A percentile compares a stretch with the other conserved stretches of the same genome.
Evolutionary conservation across 2,113 vertebrate genomes (phyloP).

Genomic region (Opisthocomus hoazin): DNA sequence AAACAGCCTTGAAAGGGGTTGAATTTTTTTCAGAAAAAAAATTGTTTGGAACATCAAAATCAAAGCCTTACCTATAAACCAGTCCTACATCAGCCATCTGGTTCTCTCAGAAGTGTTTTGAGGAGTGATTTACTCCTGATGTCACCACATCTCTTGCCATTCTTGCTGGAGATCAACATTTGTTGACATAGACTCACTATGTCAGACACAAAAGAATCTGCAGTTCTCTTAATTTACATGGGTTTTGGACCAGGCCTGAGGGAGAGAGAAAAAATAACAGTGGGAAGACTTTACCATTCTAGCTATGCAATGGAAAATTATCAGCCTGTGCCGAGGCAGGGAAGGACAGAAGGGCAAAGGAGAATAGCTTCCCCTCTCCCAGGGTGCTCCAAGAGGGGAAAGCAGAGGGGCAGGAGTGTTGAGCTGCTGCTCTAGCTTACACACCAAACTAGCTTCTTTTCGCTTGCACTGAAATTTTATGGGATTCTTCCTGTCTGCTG

Average conservation of each 20-base stretch:
- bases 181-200: neutral
- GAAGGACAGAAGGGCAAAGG: neutral
- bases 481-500: neutral
- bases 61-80: neutral
- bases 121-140: neutral
- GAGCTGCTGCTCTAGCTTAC: neutral
- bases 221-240: neutral
- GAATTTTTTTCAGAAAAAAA: neutral
- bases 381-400: rapidly evolving
- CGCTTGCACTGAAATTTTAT: neutral
- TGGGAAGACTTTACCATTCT: neutral
- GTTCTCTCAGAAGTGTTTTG: neutral
- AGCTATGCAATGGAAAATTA: neutral
- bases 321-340: neutral
- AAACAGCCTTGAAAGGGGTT: neutral
- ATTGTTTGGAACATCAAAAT: neutral
- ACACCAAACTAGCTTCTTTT: neutral
- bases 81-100: rapidly evolving
- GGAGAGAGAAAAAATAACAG: neutral
- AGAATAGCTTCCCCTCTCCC: neutral
- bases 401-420: neutral
- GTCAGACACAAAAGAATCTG: neutral
- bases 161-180: neutral
- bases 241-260: neutral
- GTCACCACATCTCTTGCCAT: neutral